Evolutionary conservation across 2,113 vertebrate genomes (phyloP).

Genomic region (Scophthalmus maximus): DNA sequence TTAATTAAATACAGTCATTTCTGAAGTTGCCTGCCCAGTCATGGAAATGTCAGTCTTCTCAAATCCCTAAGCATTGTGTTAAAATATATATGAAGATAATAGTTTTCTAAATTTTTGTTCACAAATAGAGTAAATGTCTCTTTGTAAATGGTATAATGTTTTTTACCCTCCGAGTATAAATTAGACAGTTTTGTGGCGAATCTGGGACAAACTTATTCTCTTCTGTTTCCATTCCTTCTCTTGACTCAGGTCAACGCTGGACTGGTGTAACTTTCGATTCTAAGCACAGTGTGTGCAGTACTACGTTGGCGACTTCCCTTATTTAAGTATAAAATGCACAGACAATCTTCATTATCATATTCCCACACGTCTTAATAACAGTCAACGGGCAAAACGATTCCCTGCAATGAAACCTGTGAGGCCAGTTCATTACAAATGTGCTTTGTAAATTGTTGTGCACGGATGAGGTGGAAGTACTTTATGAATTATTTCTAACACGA

Average conservation of each 20-base stretch:
- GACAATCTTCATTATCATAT: not conserved
- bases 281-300: not conserved
- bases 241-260: not conserved
- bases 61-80: conserved; percentile 24
- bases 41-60: conserved; percentile 6
- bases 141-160: not conserved
- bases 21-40: not conserved
- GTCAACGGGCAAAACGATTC: not conserved
- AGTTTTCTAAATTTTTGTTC: too few relatives aligned
- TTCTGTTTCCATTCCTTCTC: not conserved
- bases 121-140: conserved; percentile 14
- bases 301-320: not conserved
- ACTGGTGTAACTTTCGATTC: not conserved
- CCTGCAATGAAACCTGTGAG: not conserved
- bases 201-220: not conserved
- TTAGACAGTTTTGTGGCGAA: conserved; percentile 8
- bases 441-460: conserved; percentile 19
- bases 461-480: not conserved
- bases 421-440: not conserved
- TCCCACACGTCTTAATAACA: not conserved
- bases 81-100: conserved; percentile 47
- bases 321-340: not conserved
- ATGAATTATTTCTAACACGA: not conserved
- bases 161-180: conserved; percentile 2
- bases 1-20: not conserved